phyloP scores from a whole-genome alignment of 2,797 vertebrate species.

The Tapirus indicus region DNA sequence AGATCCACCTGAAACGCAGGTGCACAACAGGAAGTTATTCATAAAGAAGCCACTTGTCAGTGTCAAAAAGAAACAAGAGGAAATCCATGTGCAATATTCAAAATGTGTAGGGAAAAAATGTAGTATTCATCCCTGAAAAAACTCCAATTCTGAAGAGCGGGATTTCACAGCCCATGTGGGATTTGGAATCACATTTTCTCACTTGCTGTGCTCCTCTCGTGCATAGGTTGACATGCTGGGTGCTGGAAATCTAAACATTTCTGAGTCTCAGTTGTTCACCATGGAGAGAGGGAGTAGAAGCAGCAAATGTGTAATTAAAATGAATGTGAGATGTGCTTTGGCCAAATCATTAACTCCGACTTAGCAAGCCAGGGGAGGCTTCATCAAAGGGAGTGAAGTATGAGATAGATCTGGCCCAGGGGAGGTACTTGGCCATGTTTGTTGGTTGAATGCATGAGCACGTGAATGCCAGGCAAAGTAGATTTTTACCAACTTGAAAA shows the following conservation, averaged over 20 bases:
- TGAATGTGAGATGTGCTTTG: not conserved
- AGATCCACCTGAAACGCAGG: not conserved
- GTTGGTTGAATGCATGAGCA: not conserved
- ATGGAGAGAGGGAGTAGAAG: not conserved
- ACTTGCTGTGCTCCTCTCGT: no score
- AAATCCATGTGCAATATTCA: not conserved
- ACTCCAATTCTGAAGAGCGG: not conserved
- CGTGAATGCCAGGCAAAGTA: not conserved
- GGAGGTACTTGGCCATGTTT: not conserved
- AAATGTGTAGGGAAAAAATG: not conserved
- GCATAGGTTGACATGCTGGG: rapidly evolving
- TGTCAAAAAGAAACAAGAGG: not conserved
- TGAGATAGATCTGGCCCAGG: not conserved
- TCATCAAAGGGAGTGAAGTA: not conserved
- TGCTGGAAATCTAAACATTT: not conserved
- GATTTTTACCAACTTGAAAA: not conserved
- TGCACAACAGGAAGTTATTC: not conserved
- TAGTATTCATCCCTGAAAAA: not conserved
- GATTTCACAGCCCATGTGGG: not conserved
- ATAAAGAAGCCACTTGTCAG: not conserved
- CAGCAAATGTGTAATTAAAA: not conserved
- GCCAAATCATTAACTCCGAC: not conserved
- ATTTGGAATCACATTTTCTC: not conserved
- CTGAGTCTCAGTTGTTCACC: not conserved
- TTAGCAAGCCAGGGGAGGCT: not conserved